Evolutionary conservation across 2,888 invertebrate species (phyloP).

Genomic region (Amiota minor): DNA sequence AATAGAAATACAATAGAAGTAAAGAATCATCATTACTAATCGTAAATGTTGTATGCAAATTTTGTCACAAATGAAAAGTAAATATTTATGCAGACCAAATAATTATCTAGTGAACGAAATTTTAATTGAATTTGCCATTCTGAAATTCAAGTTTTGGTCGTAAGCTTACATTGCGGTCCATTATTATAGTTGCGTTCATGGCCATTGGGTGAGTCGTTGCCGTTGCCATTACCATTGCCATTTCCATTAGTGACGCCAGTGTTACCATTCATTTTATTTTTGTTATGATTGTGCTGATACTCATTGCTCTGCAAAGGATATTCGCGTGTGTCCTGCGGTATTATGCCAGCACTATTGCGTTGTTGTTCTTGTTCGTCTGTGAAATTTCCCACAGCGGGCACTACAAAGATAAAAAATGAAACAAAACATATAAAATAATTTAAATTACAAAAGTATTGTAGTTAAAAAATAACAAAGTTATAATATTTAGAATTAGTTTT

Average conservation of each 20-base stretch:
- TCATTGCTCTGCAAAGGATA: constrained; percentile 81
- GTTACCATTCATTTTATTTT: constrained; percentile 59
- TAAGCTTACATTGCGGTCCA: constrained; percentile 66
- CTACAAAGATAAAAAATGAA: constrained; percentile 63
- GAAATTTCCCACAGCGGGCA: constrained; percentile 77
- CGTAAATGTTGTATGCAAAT: constrained; percentile 13
- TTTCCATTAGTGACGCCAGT: constrained; percentile 36
- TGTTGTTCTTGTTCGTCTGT: constrained; percentile 76
- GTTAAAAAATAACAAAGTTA: not conserved
- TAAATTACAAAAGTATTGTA: not conserved
- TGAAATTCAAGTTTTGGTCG: not conserved
- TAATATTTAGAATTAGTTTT: too few species aligned
- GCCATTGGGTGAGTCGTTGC: constrained; percentile 46
- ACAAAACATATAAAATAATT: constrained; percentile 30
- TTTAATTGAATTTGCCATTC: constrained; percentile 26
- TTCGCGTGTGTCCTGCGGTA: constrained; percentile 76
- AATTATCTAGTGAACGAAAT: constrained; percentile 48
- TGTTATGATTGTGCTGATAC: constrained; percentile 75
- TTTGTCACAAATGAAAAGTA: constrained; percentile 57
- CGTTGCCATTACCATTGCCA: constrained; percentile 44
- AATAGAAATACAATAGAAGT: not conserved
- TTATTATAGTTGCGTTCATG: constrained; percentile 62
- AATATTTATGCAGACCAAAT: constrained; percentile 61
- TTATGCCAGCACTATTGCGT: constrained; percentile 58
- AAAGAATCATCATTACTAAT: not conserved